phyloP scores from a whole-genome alignment of 2,113 vertebrate genomes.

The Pelecanus crispus region DNA sequence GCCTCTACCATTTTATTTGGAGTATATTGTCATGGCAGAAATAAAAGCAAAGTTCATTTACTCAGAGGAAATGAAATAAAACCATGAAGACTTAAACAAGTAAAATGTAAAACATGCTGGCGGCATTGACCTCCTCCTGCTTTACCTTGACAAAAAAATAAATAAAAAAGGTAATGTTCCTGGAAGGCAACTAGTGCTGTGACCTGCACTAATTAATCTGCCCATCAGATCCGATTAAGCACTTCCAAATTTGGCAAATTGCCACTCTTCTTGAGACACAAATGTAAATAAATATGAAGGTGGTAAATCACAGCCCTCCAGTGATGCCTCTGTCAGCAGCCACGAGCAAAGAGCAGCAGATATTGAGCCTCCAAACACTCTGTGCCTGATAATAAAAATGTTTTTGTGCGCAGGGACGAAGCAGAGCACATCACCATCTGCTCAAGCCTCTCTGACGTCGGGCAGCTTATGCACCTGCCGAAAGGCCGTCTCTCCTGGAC shows the following conservation, averaged over 20 bases:
- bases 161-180: slow-evolving; percentile 2
- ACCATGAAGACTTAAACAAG: slow-evolving; percentile 14
- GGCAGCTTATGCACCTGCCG: background rate
- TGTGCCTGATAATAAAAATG: background rate
- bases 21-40: background rate
- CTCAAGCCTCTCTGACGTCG: background rate
- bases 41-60: background rate
- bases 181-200: background rate
- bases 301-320: background rate
- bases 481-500: background rate
- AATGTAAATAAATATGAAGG: slow-evolving; percentile 18
- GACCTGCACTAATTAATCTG: background rate
- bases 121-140: slow-evolving; percentile 13
- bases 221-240: slow-evolving; percentile 39
- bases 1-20: background rate
- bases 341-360: background rate
- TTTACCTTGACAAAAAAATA: slow-evolving; percentile 46
- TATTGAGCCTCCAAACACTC: background rate
- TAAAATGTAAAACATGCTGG: slow-evolving; percentile 6
- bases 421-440: background rate
- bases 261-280: slow-evolving; percentile 28
- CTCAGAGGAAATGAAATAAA: background rate
- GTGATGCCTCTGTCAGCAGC: background rate
- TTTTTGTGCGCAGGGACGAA: background rate
- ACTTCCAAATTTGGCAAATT: slow-evolving; percentile 45